Conservation (phyloP, 2,888 invertebrate species). For the Agonopterix heracliana region DNA sequence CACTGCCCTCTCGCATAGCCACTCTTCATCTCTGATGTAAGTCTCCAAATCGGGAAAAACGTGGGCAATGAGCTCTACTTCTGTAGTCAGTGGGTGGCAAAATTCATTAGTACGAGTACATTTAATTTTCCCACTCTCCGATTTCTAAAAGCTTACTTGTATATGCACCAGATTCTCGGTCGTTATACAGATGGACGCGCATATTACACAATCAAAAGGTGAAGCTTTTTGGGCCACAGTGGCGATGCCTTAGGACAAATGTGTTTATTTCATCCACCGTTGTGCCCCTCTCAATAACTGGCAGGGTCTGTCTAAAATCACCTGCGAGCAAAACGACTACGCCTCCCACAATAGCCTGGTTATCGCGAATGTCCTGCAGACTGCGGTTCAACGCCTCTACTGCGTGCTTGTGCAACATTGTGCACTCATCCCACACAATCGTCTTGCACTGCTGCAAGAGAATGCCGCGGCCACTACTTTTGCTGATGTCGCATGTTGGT, state of each 20-base stretch:
- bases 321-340: conserved; percentile 16
- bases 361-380: conserved; percentile 5
- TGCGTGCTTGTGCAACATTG: conserved; percentile 16
- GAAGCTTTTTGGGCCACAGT: conserved; percentile 18
- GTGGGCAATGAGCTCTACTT: conserved; percentile 17
- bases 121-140: conserved; percentile 22
- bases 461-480: conserved; percentile 15
- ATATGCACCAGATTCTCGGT: conserved; percentile 19
- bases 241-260: conserved; percentile 20
- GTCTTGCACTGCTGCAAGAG: conserved; percentile 17
- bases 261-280: conserved; percentile 23
- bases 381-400: conserved; percentile 9
- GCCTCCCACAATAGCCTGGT: conserved; percentile 5
- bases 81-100: conserved; percentile 10
- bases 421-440: conserved; percentile 25
- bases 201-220: conserved; percentile 22
- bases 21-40: conserved; percentile 17
- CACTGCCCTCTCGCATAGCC: conserved; percentile 21
- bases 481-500: conserved; percentile 19
- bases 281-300: conserved; percentile 21
- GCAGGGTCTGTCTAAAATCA: conserved; percentile 19
- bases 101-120: conserved; percentile 20
- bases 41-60: conserved; percentile 20
- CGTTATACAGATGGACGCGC: conserved; percentile 21
- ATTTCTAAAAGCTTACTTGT: conserved; percentile 18